phyloP scores from a whole-genome alignment of 1,140 invertebrate genomes.

The Philotrypesis tridentata region DNA sequence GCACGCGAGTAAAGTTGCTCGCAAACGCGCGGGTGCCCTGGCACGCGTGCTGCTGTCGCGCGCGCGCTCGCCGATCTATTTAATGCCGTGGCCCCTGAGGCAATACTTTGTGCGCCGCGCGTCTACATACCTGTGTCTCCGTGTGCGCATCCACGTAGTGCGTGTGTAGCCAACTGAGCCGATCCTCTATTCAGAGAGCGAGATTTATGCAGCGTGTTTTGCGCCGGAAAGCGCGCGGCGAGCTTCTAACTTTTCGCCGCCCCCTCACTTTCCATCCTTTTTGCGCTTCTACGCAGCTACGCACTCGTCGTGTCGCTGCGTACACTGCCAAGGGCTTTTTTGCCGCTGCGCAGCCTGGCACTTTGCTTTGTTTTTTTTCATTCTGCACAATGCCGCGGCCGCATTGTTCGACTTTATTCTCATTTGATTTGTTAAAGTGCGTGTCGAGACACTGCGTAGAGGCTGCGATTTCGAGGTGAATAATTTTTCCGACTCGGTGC shows the following conservation, averaged over 20 bases:
- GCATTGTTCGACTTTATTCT: conserved; percentile 34
- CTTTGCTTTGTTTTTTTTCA: not conserved
- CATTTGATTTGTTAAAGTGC: conserved; percentile 46
- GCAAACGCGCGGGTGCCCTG: not conserved
- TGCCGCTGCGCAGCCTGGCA: not conserved
- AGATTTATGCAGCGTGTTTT: conserved; percentile 26
- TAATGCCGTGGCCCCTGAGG: not conserved
- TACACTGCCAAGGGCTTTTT: not conserved
- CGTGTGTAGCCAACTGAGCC: not conserved
- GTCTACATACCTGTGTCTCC: not conserved
- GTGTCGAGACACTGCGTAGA: not conserved
- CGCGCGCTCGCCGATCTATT: not conserved
- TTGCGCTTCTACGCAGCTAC: not conserved
- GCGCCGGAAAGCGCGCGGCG: no score
- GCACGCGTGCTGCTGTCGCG: no score
- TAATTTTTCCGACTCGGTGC: no score
- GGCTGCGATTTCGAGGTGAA: not conserved
- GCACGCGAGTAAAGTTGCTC: conserved; percentile 20
- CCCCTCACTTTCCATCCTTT: not conserved
- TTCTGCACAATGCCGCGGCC: not conserved
- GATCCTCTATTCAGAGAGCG: conserved; percentile 10
- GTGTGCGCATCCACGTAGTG: not conserved
- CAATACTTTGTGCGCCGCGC: no score
- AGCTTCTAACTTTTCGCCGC: not conserved
- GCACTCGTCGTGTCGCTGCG: not conserved